Evolutionary conservation across 2,113 vertebrate genomes (phyloP).

Genomic region (Apteryx mantelli): DNA sequence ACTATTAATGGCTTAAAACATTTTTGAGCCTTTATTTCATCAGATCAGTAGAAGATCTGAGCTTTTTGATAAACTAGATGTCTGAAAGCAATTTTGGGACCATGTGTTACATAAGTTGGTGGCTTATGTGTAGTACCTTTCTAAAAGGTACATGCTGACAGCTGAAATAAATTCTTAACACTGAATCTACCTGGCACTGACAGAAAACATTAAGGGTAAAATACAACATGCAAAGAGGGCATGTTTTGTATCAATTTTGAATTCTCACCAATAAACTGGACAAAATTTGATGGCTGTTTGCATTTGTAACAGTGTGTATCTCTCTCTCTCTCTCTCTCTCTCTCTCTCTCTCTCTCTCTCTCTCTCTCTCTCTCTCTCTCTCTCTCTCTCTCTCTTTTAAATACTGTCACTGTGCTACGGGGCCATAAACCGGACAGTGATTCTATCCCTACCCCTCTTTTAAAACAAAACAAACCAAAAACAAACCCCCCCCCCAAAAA

Average conservation of each 20-base stretch:
- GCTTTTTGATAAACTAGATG: constrained; percentile 72
- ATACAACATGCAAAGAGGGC: constrained; percentile 56
- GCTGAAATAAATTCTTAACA: constrained; percentile 64
- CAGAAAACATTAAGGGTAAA: constrained; percentile 66
- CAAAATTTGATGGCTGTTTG: constrained; percentile 75
- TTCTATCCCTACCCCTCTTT: background rate
- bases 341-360: no score
- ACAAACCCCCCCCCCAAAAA: no score
- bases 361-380: no score
- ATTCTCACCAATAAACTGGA: constrained; percentile 81
- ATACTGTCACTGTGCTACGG: constrained; percentile 10
- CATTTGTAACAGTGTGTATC: constrained; percentile 77
- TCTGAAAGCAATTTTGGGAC: constrained; percentile 74
- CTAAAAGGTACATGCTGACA: constrained; percentile 68
- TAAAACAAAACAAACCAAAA: background rate
- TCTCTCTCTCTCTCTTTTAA: no score
- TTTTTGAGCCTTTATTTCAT: constrained; percentile 76
- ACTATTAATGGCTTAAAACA: constrained; percentile 72
- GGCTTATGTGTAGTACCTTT: constrained; percentile 72
- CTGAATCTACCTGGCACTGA: constrained; percentile 71
- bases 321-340: constrained; percentile 14
- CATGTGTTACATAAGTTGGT: constrained; percentile 58
- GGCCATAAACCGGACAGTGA: constrained; percentile 27
- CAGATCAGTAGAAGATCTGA: constrained; percentile 67
- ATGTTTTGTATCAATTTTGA: constrained; percentile 80